A percentile compares a stretch with the other conserved stretches of the same genome.
Evolutionary conservation across 2,797 vertebrate species (phyloP).

Genomic region (Microcaecilia unicolor): DNA sequence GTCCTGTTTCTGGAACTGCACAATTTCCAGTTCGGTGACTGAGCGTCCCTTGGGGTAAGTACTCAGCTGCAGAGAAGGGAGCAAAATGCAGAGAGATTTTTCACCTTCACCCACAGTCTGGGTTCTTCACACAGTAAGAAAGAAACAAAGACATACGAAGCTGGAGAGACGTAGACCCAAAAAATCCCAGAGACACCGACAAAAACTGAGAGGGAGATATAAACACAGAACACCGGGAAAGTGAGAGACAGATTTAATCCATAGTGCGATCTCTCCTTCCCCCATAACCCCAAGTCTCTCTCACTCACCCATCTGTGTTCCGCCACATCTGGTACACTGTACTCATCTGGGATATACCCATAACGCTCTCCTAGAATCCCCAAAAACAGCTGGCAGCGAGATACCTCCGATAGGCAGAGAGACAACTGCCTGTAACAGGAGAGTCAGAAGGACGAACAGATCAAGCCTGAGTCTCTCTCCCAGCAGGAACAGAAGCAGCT

Average conservation of each 20-base stretch:
- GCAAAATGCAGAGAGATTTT: too few relatives aligned
- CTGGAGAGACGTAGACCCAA: too few relatives aligned
- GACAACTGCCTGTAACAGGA: constrained; percentile 40
- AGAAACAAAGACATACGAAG: too few relatives aligned
- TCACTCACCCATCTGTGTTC: constrained; percentile 75
- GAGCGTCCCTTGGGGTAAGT: constrained; percentile 62
- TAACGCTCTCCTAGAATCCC: constrained; percentile 75
- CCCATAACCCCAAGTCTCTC: not conserved
- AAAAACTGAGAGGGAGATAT: too few relatives aligned
- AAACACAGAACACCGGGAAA: too few relatives aligned
- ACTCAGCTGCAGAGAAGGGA: constrained; percentile 42
- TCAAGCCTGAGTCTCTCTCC: too few relatives aligned
- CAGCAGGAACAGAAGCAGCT: fast-evolving
- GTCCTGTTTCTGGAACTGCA: constrained; percentile 59
- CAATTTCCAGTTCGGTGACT: constrained; percentile 79
- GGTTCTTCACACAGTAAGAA: not conserved
- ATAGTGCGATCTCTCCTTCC: too few relatives aligned
- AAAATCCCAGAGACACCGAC: too few relatives aligned
- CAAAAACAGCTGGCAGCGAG: constrained; percentile 70
- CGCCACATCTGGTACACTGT: constrained; percentile 63
- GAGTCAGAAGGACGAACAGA: not conserved
- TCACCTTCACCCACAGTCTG: not conserved
- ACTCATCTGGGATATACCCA: constrained; percentile 55
- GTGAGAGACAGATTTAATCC: too few relatives aligned
- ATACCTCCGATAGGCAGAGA: constrained; percentile 77